Conservation (phyloP, 1,140 invertebrate genomes). For the Formica exsecta region DNA sequence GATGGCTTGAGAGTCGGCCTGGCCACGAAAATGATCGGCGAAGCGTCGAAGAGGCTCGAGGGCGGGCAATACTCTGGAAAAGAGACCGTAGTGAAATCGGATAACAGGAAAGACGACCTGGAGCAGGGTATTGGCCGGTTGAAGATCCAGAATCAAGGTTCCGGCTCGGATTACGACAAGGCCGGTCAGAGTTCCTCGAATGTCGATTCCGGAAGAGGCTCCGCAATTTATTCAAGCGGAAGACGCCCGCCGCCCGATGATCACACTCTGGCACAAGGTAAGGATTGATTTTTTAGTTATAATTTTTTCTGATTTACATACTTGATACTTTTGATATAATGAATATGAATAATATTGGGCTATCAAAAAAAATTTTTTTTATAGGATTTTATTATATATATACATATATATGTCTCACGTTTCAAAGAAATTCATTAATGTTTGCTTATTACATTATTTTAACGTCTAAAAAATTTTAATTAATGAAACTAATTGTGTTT, state of each 20-base stretch:
- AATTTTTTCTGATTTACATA: neutral
- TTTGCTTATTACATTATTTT: neutral
- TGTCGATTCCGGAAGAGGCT: slow-evolving; percentile 92
- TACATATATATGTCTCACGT: neutral
- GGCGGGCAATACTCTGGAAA: slow-evolving; percentile 70
- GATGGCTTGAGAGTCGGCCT: slow-evolving; percentile 68
- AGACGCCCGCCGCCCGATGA: slow-evolving; percentile 86
- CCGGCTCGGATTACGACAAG: slow-evolving; percentile 91
- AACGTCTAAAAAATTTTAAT: neutral
- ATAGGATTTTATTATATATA: neutral
- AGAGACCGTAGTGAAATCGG: slow-evolving; percentile 74
- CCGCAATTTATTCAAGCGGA: slow-evolving; percentile 92
- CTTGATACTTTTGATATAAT: too few relatives aligned
- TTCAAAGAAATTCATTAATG: neutral
- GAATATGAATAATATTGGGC: too few relatives aligned
- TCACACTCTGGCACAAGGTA: slow-evolving; percentile 70
- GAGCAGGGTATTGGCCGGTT: slow-evolving; percentile 82
- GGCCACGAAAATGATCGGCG: slow-evolving; percentile 62
- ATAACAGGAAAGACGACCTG: slow-evolving; percentile 81
- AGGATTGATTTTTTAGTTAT: neutral
- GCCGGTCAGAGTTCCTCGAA: slow-evolving; percentile 90
- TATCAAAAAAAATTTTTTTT: neutral
- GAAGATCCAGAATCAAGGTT: slow-evolving; percentile 87
- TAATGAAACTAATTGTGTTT: neutral
- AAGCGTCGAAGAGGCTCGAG: slow-evolving; percentile 75